These are phyloP conservation scores for Petroica traversi DNA, from an alignment of 2,113 vertebrate species.

Conservation along the genomic window DNA sequence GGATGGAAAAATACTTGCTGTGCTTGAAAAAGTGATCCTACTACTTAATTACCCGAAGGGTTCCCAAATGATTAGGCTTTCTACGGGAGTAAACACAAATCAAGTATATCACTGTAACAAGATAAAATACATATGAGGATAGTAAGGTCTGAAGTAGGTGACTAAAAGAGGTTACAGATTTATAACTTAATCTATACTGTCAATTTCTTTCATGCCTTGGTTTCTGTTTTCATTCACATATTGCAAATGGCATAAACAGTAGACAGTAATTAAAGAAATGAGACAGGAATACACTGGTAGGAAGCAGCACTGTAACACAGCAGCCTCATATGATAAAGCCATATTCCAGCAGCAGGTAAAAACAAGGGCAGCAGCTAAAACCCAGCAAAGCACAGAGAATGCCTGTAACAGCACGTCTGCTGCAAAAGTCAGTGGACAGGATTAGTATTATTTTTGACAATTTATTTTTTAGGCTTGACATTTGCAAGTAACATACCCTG, in stretches of 20 bases:
- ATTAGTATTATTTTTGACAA: background rate
- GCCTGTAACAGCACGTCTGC: background rate
- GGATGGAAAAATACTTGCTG: background rate
- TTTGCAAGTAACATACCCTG: background rate
- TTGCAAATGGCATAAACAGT: background rate
- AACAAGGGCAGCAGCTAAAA: background rate
- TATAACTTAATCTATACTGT: background rate
- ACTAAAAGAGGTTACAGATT: background rate
- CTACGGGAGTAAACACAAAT: background rate
- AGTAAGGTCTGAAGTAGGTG: background rate
- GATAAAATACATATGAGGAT: background rate
- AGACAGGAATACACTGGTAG: background rate
- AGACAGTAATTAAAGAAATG: background rate
- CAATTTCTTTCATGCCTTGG: background rate
- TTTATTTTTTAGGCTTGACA: background rate
- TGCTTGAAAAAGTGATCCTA: background rate
- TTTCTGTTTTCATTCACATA: background rate
- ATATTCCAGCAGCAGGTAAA: background rate
- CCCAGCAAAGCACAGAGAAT: background rate
- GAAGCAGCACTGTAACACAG: background rate
- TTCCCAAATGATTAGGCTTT: background rate
- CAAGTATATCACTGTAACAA: background rate
- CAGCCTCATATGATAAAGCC: background rate
- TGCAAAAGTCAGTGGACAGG: background rate
- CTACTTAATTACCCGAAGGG: background rate